phyloP scores from a whole-genome alignment of 2,113 vertebrate species.

The Pyrgilauda ruficollis region DNA sequence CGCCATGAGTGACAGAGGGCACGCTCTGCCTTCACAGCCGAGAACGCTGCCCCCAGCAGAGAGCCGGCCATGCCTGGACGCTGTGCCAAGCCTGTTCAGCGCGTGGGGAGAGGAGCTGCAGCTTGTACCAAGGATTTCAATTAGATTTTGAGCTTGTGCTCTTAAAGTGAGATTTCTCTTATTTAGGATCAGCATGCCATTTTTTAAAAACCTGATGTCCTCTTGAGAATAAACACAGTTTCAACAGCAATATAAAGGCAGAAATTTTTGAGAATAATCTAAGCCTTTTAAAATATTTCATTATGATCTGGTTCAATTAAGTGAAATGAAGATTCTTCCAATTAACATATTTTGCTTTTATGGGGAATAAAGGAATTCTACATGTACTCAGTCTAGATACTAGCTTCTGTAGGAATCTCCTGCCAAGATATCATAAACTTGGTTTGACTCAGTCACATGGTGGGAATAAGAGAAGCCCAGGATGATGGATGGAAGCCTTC shows the following conservation, averaged over 20 bases:
- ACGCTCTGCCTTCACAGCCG: slow-evolving; percentile 83
- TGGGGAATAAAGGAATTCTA: background rate
- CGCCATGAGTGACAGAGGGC: slow-evolving; percentile 95
- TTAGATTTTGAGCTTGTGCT: background rate
- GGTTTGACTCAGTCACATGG: slow-evolving; percentile 6
- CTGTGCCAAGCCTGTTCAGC: slow-evolving; percentile 78
- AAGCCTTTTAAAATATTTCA: background rate
- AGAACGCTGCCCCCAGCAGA: slow-evolving; percentile 77
- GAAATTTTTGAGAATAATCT: background rate
- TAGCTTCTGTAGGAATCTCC: background rate
- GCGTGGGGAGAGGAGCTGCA: slow-evolving; percentile 35
- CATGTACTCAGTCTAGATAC: background rate
- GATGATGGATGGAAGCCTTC: slow-evolving; percentile 13
- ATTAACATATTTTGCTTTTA: background rate
- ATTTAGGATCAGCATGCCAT: background rate
- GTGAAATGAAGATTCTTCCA: background rate
- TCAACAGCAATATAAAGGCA: background rate
- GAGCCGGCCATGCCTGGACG: slow-evolving; percentile 69
- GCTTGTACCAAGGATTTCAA: background rate
- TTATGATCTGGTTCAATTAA: background rate
- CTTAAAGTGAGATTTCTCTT: background rate
- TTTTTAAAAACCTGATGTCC: background rate
- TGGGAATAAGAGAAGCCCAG: background rate
- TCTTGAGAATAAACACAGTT: background rate
- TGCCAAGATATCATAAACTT: slow-evolving; percentile 21